Evolutionary conservation across 2,797 vertebrate species (phyloP), one percentile per base, ranked within the genome.

Genomic region (Bucorvus abyssinicus): DNA sequence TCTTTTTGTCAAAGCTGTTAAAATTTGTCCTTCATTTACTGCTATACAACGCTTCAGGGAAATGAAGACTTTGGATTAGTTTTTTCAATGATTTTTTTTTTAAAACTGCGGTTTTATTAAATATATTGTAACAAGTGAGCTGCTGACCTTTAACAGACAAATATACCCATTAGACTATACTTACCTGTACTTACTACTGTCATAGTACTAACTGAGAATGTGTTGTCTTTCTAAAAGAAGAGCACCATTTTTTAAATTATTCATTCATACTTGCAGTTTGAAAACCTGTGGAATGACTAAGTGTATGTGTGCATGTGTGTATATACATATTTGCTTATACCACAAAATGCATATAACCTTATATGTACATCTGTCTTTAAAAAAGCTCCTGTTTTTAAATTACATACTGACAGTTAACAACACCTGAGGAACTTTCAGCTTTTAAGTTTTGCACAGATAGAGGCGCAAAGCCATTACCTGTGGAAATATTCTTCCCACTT

Each of bases 1-100:
- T 84, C 27, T 75, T 83, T 90, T 91, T 95, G 75, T 80, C 67
- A 93, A 94, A 96, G 52, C 70, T 95, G 77, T 90, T 95, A 64
- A 94, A 89, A 89, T 93, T 95, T 87, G 19, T 55, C 23, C 89
- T 88, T 89, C 53, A 27, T 61, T 14, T 40, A 40, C 7, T 42
- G 74, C 14, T 84, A 10, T 40, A 87, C 18, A 56, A 27, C 7
- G 47, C 30, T 67, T 60, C n/a, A 69, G 22, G 26, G 21, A 89
- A 71, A 8, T 20, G 17, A 71, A 82, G 26, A 26, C 26, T 77
- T 74, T 71, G 17, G 3, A 26, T 45, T 38, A 40, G 4, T 75
- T 81, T 83, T 5, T 67, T 70, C 5, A 52, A 12, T 5, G 0
- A 3, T 17, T 42, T n/a, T 52, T 29, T 38, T 49, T 45, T 45